Base-by-base conservation (phyloP, 2,888 invertebrate species). In the Bibio marci region DNA sequence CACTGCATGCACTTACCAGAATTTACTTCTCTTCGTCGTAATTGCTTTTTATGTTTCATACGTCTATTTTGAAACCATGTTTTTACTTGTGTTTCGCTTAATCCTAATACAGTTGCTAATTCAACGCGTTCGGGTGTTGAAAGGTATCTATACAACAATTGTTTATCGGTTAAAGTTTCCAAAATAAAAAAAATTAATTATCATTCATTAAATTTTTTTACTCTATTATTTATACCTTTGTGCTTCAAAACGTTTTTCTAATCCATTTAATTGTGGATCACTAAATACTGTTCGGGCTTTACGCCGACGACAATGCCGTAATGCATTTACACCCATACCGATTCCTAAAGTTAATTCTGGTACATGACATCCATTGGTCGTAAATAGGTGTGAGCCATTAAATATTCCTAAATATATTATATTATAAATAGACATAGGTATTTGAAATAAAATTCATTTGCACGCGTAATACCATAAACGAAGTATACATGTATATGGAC, bases 21-120 rank as follows among this genome's bases (percentile, higher is more conserved):
- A 45, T 55, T 52, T 37, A 56, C 52, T 42, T 62, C 61, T 36
- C 60, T 49, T 39, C 61, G 48, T 30, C 61, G 46, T 61, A 88
- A 64, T 54, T 88, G 87, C 53, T 91, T 91, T 69, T 91, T 91
- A 59, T 91, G 88, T 57, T 91, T 91, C 95, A 95, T 95, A 49
- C 95, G 68, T 19, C 94, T 67, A 64, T 95, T 95, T 65, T 95
- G 94, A 64, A 95, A 94, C 94, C 94, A 94, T 43, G 94, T 95
- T 67, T 94, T 94, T 46, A 94, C 88, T 69, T 94, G 79, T 1
- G 95, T 95, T 65, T 95, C 95, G 12, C 92, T 92, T 14, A 95
- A 70, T 57, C 82, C 90, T 36, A 95, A 70, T 0, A 90, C 88
- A 1, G 83, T 80, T 0, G 95, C 95, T 41, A 95, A 66, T 58